Evolutionary conservation across 2,888 invertebrate genomes (phyloP).

Genomic region (Andrena bicolor): DNA sequence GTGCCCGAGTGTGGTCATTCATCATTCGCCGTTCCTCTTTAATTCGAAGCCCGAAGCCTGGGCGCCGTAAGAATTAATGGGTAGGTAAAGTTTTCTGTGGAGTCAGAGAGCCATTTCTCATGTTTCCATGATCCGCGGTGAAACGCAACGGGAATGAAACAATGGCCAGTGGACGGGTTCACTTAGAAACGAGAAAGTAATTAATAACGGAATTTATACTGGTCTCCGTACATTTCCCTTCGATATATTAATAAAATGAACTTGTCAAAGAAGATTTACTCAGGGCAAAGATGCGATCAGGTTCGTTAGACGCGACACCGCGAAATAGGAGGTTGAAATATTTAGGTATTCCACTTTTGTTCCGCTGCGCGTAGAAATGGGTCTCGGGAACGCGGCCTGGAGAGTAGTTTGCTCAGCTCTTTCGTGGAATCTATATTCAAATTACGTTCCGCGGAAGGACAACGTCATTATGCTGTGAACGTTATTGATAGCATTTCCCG

Average conservation of each 20-base stretch:
- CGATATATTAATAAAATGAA: too few relatives aligned
- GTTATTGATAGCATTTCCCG: conserved; percentile 18
- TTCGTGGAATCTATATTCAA: conserved; percentile 39
- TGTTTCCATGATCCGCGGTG: not conserved
- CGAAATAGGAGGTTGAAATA: not conserved
- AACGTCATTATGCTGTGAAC: conserved; percentile 23
- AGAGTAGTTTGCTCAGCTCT: not conserved
- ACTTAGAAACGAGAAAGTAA: not conserved
- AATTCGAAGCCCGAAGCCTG: conserved; percentile 17
- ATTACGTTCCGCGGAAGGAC: conserved; percentile 14
- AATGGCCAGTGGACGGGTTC: not conserved
- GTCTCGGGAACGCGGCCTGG: not conserved
- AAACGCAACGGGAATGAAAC: not conserved
- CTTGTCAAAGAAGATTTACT: too few relatives aligned
- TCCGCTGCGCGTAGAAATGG: not conserved
- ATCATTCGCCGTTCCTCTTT: conserved; percentile 13
- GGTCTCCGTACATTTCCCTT: not conserved
- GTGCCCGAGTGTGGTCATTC: conserved; percentile 17
- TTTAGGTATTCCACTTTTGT: not conserved
- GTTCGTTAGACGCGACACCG: not conserved
- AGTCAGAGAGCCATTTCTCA: conserved; percentile 17
- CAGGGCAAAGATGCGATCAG: too few relatives aligned
- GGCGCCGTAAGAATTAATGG: not conserved
- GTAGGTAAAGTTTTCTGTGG: not conserved
- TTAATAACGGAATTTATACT: not conserved